Evolutionary conservation across 2,888 invertebrate species (phyloP), one percentile per base, ranked within the genome.

Genomic region (Endotricha flammealis): DNA sequence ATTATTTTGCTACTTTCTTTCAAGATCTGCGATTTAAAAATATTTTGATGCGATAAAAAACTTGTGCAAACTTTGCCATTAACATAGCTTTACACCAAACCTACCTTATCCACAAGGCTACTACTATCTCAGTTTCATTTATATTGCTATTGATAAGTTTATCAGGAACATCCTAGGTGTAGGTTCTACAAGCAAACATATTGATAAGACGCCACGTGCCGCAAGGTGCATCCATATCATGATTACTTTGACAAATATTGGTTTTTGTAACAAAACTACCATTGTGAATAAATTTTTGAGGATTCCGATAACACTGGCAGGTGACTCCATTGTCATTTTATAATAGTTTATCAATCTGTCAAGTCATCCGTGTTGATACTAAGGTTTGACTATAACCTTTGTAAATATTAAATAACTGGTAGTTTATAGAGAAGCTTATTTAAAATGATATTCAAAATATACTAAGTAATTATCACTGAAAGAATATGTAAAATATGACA

Each of bases 211-310:
- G 48, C 44, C 39, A 34, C 55, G 48, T 43, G 45, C 39, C 49
- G 44, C 67, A 63, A 63, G 61, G 56, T 57, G 60, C 46, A 46
- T 32, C 36, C 42, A 47, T 53, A 42, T n/a, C n/a, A n/a, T 55
- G 68, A 72, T 71, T 68, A 68, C 50, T 61, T 60, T 60, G 61
- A 69, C 72, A 69, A 77, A 78, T 70, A 77, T 78, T 73, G 50
- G 49, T 48, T 48, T 43, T 47, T 50, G 49, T 56, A 52, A 48
- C 50, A 48, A 36, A 50, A 23, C 30, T 22, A 10, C 24, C 10
- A 11, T 25, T 25, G 24, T 25, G 11, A 11, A 4, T 25, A 11
- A 4, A 11, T 24, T 28, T 32, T 30, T 30, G 29, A 24, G 23
- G 23, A 23, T 36, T 29, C 12, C 11, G 34, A 28, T 54, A 48